phyloP scores from a whole-genome alignment of 2,888 invertebrate genomes.

The Apamea sordens region DNA sequence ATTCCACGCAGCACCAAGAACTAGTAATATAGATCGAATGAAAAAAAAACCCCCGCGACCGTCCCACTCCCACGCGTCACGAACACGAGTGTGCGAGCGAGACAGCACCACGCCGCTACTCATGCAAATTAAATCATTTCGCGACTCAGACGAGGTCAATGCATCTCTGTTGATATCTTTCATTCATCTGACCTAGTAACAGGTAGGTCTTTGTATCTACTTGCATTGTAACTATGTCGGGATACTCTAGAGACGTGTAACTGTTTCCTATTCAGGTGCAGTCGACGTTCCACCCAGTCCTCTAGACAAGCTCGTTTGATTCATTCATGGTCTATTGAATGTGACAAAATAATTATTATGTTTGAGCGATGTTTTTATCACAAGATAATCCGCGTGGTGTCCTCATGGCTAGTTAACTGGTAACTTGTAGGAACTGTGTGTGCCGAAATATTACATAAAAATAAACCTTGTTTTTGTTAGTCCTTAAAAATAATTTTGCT shows the following conservation, averaged over 20 bases:
- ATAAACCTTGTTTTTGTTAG: no score
- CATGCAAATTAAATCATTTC: constrained; percentile 1
- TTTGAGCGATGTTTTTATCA: not conserved
- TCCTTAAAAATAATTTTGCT: not conserved
- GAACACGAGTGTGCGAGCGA: constrained; percentile 19
- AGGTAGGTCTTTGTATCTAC: not conserved
- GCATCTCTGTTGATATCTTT: constrained; percentile 15
- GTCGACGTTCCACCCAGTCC: not conserved
- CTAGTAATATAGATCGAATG: not conserved
- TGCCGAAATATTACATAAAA: not conserved
- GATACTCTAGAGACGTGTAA: not conserved
- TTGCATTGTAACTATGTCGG: not conserved
- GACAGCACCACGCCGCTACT: constrained; percentile 32
- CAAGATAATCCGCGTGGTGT: not conserved
- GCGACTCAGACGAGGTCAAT: not conserved
- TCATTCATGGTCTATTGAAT: constrained; percentile 8
- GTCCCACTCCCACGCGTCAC: not conserved
- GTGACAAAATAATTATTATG: not conserved
- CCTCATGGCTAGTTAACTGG: not conserved
- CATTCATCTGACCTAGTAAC: constrained; percentile 16
- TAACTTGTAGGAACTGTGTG: constrained; percentile 1
- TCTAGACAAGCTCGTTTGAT: not conserved
- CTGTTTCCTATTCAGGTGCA: not conserved
- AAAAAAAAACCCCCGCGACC: not conserved
- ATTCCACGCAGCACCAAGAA: not conserved